phyloP scores from a whole-genome alignment of 2,888 invertebrate species.

The Apamea monoglypha region DNA sequence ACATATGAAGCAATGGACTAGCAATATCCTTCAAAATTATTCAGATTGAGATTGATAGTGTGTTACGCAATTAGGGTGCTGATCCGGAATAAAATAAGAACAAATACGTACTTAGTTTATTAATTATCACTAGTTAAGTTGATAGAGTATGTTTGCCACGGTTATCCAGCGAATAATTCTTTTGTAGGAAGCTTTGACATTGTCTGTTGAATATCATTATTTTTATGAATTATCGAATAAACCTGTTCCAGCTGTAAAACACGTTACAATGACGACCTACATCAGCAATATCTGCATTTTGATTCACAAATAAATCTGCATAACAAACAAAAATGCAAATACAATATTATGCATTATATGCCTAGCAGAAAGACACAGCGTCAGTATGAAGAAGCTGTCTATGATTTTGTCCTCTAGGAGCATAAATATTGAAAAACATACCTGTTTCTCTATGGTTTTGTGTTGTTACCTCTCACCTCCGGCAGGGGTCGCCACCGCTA shows the following conservation, averaged over 20 bases:
- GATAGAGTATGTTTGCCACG: background rate
- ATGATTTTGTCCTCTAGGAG: too few relatives aligned
- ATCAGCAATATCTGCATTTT: background rate
- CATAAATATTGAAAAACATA: too few relatives aligned
- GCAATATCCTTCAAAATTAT: too few relatives aligned
- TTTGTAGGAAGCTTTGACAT: background rate
- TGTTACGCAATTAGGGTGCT: background rate
- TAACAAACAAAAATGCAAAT: constrained; percentile 23
- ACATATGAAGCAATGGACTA: too few relatives aligned
- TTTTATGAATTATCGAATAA: background rate
- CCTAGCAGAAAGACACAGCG: too few relatives aligned
- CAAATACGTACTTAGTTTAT: background rate
- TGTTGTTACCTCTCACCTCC: too few relatives aligned
- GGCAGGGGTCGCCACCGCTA: too few relatives aligned
- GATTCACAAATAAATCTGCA: constrained; percentile 24
- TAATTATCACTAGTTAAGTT: background rate
- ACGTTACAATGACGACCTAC: background rate
- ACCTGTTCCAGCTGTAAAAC: constrained; percentile 1
- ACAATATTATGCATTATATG: constrained; percentile 23
- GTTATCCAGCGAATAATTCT: background rate
- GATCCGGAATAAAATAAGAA: background rate
- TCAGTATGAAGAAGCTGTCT: too few relatives aligned
- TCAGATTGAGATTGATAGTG: too few relatives aligned
- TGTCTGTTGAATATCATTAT: background rate
- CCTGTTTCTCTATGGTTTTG: too few relatives aligned